Percentiles rank a stretch among this genome's conserved stretches.
Conservation (phyloP, 1,140 invertebrate species). For the Lasioglossum albipes region DNA sequence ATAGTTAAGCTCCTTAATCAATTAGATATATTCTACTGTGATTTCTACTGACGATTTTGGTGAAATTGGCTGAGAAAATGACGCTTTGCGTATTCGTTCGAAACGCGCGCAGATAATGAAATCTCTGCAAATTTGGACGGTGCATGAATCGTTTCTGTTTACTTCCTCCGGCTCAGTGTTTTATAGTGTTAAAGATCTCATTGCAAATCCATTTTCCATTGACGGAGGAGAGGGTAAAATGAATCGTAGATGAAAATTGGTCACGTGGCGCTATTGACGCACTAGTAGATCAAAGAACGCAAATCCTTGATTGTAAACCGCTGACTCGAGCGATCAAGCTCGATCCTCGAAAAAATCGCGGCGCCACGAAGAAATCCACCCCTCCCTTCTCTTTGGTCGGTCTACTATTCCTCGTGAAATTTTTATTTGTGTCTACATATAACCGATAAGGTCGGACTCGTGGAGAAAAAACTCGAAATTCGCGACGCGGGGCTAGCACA, state of each 20-base stretch:
- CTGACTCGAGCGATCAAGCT: not conserved
- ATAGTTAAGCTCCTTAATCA: too few species aligned
- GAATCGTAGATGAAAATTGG: not conserved
- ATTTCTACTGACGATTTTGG: too few species aligned
- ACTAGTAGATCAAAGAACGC: not conserved
- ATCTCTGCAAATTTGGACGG: too few species aligned
- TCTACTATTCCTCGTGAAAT: not conserved
- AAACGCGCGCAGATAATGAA: too few species aligned
- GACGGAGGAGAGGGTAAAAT: not conserved
- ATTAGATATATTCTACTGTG: too few species aligned
- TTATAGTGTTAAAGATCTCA: too few species aligned
- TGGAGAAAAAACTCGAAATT: conserved; percentile 9
- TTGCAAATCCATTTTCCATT: not conserved
- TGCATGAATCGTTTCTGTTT: too few species aligned
- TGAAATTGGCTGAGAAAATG: too few species aligned
- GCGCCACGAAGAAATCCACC: not conserved
- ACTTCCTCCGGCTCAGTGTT: too few species aligned
- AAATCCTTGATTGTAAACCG: not conserved
- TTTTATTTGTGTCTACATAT: not conserved
- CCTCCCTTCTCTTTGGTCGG: too few species aligned
- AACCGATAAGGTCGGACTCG: conserved; percentile 9
- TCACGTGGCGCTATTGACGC: not conserved
- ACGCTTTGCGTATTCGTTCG: too few species aligned
- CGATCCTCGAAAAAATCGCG: not conserved
- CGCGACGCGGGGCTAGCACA: not conserved